Percentiles rank a stretch among this genome's conserved stretches.
phyloP scores from a whole-genome alignment of 1,140 invertebrate species.

The Diabrotica undecimpunctata region DNA sequence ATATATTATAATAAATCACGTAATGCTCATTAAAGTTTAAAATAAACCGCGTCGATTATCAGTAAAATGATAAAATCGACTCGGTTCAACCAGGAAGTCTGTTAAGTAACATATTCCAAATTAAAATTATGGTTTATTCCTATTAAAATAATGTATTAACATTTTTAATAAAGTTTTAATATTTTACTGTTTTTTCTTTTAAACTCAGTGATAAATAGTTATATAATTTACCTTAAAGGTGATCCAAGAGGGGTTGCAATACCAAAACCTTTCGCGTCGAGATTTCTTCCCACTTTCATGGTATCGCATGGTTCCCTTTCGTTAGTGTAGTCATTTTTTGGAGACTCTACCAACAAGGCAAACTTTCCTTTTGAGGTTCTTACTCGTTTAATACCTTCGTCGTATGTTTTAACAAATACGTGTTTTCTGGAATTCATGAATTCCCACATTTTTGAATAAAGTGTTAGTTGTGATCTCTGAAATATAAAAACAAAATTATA shows the following conservation, averaged over 20 bases:
- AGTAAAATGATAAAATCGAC: too few relatives aligned
- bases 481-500: conserved; percentile 29
- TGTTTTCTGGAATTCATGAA: conserved; percentile 85
- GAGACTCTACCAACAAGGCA: conserved; percentile 91
- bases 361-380: conserved; percentile 85
- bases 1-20: too few relatives aligned
- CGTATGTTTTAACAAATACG: conserved; percentile 78
- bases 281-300: conserved; percentile 88
- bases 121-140: too few relatives aligned
- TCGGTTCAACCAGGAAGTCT: too few relatives aligned
- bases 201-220: not conserved
- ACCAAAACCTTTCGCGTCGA: conserved; percentile 92
- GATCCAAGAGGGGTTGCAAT: conserved; percentile 89
- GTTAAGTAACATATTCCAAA: too few relatives aligned
- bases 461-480: conserved; percentile 82
- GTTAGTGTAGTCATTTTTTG: conserved; percentile 92
- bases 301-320: conserved; percentile 91
- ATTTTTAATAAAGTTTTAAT: too few relatives aligned
- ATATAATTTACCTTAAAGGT: conserved; percentile 69
- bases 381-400: conserved; percentile 80
- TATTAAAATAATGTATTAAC: too few relatives aligned
- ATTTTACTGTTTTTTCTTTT: too few relatives aligned
- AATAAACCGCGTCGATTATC: too few relatives aligned
- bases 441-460: conserved; percentile 94
- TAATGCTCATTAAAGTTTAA: too few relatives aligned